Evolutionary conservation across 1,140 invertebrate genomes (phyloP).

Genomic region (Cotesia vestalis): DNA sequence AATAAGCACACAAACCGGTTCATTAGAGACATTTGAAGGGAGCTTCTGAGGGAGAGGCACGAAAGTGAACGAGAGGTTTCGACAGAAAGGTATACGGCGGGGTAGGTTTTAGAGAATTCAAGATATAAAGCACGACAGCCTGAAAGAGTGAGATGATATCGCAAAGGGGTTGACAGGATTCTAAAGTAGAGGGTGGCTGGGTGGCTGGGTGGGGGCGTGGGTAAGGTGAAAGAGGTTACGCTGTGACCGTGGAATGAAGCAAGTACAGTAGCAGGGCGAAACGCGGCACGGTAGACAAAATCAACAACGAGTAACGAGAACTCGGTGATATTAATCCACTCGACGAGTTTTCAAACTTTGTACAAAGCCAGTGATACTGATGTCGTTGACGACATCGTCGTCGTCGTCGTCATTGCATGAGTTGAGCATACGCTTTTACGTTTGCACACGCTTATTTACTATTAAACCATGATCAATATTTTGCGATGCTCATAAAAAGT

Average conservation of each 20-base stretch:
- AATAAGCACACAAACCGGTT: constrained; percentile 47
- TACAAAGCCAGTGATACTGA: constrained; percentile 62
- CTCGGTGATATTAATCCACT: constrained; percentile 68
- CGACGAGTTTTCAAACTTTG: constrained; percentile 67
- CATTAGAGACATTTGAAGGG: constrained; percentile 64
- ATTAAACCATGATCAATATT: constrained; percentile 66
- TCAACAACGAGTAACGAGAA: constrained; percentile 67
- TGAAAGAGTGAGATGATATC: constrained; percentile 31
- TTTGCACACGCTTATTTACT: constrained; percentile 54
- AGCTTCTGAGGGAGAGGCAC: constrained; percentile 4
- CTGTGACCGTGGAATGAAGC: constrained; percentile 43
- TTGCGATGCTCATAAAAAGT: constrained; percentile 44
- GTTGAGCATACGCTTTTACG: constrained; percentile 31
- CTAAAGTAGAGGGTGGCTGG: constrained; percentile 30
- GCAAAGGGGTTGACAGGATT: no score
- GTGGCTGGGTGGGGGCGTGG: constrained; percentile 38
- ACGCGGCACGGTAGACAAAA: constrained; percentile 63
- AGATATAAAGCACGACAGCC: constrained; percentile 18
- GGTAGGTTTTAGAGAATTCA: constrained; percentile 10
- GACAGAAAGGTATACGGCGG: constrained; percentile 28
- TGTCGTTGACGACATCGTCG: constrained; percentile 28
- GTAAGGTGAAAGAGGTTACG: constrained; percentile 34
- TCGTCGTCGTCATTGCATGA: constrained; percentile 31
- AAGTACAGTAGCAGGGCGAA: constrained; percentile 33
- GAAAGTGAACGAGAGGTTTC: constrained; percentile 27